Conservation (phyloP, 2,888 invertebrate species). For the Lutraria lutraria region DNA sequence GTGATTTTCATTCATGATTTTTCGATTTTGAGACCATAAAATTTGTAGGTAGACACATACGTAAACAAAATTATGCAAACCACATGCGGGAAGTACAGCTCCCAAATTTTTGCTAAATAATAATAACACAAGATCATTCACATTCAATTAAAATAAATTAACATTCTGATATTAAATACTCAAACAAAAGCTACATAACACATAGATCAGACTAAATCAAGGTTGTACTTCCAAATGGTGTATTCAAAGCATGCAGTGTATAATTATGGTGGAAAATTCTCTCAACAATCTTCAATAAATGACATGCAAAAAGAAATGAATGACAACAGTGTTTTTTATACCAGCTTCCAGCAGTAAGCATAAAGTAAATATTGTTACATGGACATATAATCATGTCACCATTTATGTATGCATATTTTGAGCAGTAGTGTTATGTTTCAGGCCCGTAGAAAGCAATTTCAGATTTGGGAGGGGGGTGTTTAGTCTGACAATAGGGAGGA, state of each 20-base stretch:
- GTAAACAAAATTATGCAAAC: background rate
- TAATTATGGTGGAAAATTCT: background rate
- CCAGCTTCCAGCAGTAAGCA: background rate
- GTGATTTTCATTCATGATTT: background rate
- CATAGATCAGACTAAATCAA: background rate
- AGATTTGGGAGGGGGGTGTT: too few species aligned
- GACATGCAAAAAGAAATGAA: background rate
- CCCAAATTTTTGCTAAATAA: background rate
- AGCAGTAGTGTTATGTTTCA: too few species aligned
- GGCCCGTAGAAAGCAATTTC: too few species aligned
- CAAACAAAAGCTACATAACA: background rate
- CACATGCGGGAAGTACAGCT: background rate
- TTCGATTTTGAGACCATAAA: background rate
- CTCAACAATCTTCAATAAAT: background rate
- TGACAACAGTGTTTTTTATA: background rate
- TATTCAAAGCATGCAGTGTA: slow-evolving; percentile 17
- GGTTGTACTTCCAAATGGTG: slow-evolving; percentile 1
- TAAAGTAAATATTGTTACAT: background rate
- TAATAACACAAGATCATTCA: background rate
- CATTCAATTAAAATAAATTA: background rate
- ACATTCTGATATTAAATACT: background rate
- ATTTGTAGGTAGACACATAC: background rate
- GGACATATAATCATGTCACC: background rate
- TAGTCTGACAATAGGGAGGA: too few species aligned
- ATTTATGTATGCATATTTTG: background rate